These are phyloP conservation scores for Desmophyllum pertusum DNA, from an alignment of 92 coral and sea anemone species.

Conservation along the genomic window DNA sequence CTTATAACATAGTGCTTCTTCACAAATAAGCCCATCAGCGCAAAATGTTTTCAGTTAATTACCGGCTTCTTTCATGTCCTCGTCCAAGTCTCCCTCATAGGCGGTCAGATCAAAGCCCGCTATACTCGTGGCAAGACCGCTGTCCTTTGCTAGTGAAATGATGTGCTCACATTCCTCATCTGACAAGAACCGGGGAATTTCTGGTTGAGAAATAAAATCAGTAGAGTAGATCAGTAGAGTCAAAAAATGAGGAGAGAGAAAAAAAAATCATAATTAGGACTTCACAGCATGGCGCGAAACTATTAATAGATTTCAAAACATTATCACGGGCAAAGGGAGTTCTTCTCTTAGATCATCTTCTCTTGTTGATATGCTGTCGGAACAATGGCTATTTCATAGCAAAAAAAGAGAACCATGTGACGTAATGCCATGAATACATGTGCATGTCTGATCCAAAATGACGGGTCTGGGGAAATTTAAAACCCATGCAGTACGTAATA, in stretches of 20 bases:
- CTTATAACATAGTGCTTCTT: not conserved
- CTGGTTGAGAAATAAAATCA: constrained; percentile 38
- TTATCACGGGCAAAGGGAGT: too few species aligned
- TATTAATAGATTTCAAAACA: too few species aligned
- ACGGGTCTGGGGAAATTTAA: too few species aligned
- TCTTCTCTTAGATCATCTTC: too few species aligned
- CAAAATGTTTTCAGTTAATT: constrained; percentile 28
- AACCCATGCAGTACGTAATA: too few species aligned
- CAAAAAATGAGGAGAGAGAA: not conserved
- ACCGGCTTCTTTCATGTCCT: constrained; percentile 82
- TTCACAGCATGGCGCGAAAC: too few species aligned
- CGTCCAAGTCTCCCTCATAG: constrained; percentile 91
- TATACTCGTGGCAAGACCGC: constrained; percentile 83
- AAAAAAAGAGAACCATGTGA: too few species aligned
- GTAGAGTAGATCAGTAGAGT: not conserved
- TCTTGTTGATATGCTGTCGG: too few species aligned
- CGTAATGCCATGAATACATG: too few species aligned
- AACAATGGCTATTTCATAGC: too few species aligned
- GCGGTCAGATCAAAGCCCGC: constrained; percentile 87
- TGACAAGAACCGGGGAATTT: constrained; percentile 88
- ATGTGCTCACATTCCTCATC: constrained; percentile 86
- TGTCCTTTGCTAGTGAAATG: constrained; percentile 77
- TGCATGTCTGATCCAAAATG: too few species aligned
- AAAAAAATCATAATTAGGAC: not conserved
- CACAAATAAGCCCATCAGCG: not conserved